Evolutionary conservation across 2,797 vertebrate species (phyloP), one percentile per base, ranked within the genome.

Genomic region (Peromyscus attwateri): DNA sequence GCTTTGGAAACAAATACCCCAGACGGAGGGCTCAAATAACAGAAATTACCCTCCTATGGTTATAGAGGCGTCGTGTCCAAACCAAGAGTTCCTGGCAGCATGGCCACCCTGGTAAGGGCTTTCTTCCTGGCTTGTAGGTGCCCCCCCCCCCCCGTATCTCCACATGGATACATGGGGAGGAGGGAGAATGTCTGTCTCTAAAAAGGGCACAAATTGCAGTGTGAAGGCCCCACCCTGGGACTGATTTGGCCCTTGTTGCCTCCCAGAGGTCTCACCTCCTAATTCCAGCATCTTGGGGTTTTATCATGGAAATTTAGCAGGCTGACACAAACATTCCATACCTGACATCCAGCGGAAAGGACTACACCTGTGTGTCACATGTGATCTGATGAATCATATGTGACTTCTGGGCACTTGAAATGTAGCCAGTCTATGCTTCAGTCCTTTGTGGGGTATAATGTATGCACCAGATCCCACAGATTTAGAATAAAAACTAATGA

Each of bases 131-230:
- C 11, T 75, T 57, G 6, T 57, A 60, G 37, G 16, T 0, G 3
- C n/a, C n/a, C 13, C 52, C 10, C 29, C 55, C 27, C 66, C 6
- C 0, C 40, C 9, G 31, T 4, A 55, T 21, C 19, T 55, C 60
- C 34, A 6, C 0, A 0, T 3, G 27, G 9, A 1, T 37, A 8
- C 37, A 5, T 55, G 62, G 8, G 13, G 43, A 31, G 0, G 57
- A 25, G 43, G 0, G 16, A 31, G 0, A 13, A 19, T 31, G 52
- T 34, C n/a, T 7, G 16, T 29, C 43, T 64, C 21, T 89, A 37
- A 1, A 31, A 16, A 76, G 73, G n/a, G 31, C 7, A 12, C 31
- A 21, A 11, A 83, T n/a, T 27, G 55, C 43, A 13, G 19, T n/a
- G 13, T 3, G 12, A 19, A 25, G 2, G 0, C n/a, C n/a, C 43